Conservation (phyloP, 2,888 invertebrate species). For the Clitarchus hookeri region DNA sequence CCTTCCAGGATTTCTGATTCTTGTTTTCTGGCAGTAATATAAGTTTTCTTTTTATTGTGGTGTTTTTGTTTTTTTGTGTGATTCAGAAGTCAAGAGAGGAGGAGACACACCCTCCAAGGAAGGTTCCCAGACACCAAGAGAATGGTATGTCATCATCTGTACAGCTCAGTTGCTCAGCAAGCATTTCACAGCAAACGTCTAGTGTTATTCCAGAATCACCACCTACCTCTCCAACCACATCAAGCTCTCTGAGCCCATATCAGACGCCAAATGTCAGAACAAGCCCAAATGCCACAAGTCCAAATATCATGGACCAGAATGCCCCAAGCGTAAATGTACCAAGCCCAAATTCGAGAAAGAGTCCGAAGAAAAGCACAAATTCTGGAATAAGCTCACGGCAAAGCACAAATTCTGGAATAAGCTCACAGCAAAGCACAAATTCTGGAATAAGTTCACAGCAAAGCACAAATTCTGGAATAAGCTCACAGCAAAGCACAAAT, state of each 20-base stretch:
- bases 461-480: no score
- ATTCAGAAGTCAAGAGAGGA: not conserved
- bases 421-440: no score
- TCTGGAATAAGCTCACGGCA: no score
- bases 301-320: no score
- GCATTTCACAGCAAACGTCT: not conserved
- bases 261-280: not conserved
- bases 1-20: no score
- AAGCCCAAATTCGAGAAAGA: not conserved
- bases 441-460: no score
- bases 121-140: not conserved
- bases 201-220: not conserved
- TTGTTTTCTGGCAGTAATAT: not conserved
- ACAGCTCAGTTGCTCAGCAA: not conserved
- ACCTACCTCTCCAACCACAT: not conserved
- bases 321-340: not conserved
- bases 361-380: not conserved
- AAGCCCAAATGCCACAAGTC: not conserved
- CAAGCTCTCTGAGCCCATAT: no score
- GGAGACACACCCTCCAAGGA: not conserved
- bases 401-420: no score
- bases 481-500: no score
- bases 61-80: not conserved
- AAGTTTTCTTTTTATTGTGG: not conserved
- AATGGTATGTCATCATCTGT: not conserved